Percentiles rank a stretch among this genome's conserved stretches.
Conservation (phyloP, 1,140 invertebrate genomes). For the Hesperophylax magnus region DNA sequence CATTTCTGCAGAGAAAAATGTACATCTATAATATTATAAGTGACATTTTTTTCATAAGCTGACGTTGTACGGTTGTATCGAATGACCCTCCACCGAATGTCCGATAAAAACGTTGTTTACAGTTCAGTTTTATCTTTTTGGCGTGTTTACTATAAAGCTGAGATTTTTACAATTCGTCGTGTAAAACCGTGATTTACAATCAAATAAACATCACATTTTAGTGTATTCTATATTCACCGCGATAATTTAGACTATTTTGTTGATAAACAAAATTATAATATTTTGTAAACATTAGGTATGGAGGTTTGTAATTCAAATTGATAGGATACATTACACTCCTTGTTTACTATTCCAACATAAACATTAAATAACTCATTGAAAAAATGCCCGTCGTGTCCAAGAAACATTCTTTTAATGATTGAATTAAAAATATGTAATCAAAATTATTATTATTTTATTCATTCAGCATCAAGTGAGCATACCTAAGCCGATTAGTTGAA, state of each 20-base stretch:
- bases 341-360: too few relatives aligned
- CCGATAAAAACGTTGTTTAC: constrained; percentile 25
- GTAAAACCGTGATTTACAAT: constrained; percentile 20
- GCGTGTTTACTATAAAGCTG: constrained; percentile 26
- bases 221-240: constrained; percentile 10
- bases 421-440: too few relatives aligned
- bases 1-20: too few relatives aligned
- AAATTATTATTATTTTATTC: too few relatives aligned
- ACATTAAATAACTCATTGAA: too few relatives aligned
- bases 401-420: too few relatives aligned
- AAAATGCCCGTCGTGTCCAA: too few relatives aligned
- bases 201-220: constrained; percentile 22
- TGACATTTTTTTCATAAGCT: too few relatives aligned
- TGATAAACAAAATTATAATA: constrained; percentile 29
- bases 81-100: constrained; percentile 20
- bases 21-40: too few relatives aligned
- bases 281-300: constrained; percentile 14
- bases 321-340: background rate
- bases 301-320: constrained; percentile 5
- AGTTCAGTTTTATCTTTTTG: constrained; percentile 16
- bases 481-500: too few relatives aligned
- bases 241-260: constrained; percentile 28
- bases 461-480: too few relatives aligned
- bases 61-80: background rate
- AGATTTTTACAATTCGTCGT: constrained; percentile 15